Evolutionary conservation across 2,888 invertebrate species (phyloP).

Genomic region (Stramonita haemastoma): DNA sequence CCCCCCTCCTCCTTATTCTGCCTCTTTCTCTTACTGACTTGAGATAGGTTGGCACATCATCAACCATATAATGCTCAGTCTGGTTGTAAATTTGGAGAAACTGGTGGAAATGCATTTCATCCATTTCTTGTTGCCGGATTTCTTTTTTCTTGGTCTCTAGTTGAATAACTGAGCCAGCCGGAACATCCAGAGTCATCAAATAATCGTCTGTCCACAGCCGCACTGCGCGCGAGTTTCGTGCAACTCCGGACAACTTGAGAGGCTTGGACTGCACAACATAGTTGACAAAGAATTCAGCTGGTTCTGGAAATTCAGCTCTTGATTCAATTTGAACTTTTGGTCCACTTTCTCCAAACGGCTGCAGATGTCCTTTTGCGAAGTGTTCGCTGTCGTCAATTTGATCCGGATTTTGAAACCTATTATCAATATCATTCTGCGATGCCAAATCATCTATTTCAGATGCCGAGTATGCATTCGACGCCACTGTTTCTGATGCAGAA

Average conservation of each 20-base stretch:
- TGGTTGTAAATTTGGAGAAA: constrained; percentile 71
- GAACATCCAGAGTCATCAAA: constrained; percentile 62
- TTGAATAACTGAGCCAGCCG: constrained; percentile 58
- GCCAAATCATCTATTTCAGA: no score
- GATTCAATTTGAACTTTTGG: constrained; percentile 57
- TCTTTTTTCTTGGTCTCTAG: constrained; percentile 76
- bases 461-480: no score
- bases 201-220: constrained; percentile 74
- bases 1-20: no score
- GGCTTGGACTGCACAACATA: constrained; percentile 66
- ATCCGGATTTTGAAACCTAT: no score
- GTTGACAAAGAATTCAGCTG: constrained; percentile 65
- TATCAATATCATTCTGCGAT: no score
- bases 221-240: constrained; percentile 65
- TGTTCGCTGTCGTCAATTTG: neutral
- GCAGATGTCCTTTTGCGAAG: constrained; percentile 62
- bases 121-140: constrained; percentile 60
- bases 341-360: constrained; percentile 71
- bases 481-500: no score
- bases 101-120: constrained; percentile 66
- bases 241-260: constrained; percentile 70
- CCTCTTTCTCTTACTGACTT: no score
- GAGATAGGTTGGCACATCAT: constrained; percentile 69
- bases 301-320: constrained; percentile 62
- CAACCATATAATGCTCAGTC: constrained; percentile 73